phyloP scores from a whole-genome alignment of 2,113 vertebrate species.

The Proterorhinus semilunaris region DNA sequence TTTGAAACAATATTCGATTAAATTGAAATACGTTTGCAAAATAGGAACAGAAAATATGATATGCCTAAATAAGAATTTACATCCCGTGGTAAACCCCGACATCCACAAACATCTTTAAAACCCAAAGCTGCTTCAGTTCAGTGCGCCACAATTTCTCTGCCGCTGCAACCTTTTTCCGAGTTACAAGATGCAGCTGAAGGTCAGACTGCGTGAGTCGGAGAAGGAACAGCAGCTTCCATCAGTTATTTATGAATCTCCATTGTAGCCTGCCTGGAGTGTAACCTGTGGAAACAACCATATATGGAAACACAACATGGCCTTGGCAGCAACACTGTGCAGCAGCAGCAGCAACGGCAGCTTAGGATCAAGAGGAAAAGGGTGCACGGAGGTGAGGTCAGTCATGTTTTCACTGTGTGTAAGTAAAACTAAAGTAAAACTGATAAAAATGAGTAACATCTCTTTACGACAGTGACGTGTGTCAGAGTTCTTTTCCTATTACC shows the following conservation, averaged over 20 bases:
- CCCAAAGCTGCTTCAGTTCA: neutral
- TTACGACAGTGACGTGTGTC: no score
- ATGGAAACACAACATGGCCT: constrained; percentile 41
- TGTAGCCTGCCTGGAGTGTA: constrained; percentile 36
- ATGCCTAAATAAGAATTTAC: neutral
- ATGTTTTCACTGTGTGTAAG: neutral
- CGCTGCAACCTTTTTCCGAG: neutral
- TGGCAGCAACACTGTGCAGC: constrained; percentile 2
- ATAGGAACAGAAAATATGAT: no score
- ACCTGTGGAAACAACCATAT: constrained; percentile 44
- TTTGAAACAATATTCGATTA: no score
- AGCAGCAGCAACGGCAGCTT: neutral
- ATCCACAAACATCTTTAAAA: neutral
- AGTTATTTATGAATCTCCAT: constrained; percentile 61
- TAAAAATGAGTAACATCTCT: no score
- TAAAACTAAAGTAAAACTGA: neutral
- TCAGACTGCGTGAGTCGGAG: constrained; percentile 33
- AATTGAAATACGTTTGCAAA: no score
- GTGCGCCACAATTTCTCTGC: constrained; percentile 6
- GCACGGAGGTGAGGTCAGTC: no score
- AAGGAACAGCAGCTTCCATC: constrained; percentile 40
- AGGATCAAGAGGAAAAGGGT: neutral
- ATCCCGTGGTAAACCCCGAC: neutral
- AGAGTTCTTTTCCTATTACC: no score
- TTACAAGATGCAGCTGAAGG: constrained; percentile 31